These are phyloP conservation scores for Loripinus fragilis DNA, from an alignment of 2,888 invertebrate species.

Conservation along the genomic window DNA sequence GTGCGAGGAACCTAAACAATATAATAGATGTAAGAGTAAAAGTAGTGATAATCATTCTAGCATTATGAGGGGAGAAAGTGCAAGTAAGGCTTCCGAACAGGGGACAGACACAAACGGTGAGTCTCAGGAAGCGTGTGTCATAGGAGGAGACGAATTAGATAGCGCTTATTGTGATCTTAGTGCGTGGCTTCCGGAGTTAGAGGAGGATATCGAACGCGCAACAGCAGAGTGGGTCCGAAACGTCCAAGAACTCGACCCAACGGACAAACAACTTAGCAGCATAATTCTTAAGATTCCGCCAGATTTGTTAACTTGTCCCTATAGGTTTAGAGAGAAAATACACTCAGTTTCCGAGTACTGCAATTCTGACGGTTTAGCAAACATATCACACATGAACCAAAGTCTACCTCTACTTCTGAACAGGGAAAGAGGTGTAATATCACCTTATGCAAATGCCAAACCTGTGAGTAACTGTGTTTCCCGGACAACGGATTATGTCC, in stretches of 20 bases:
- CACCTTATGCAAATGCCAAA: slow-evolving; percentile 41
- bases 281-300: slow-evolving; percentile 57
- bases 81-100: neutral
- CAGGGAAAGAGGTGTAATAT: slow-evolving; percentile 32
- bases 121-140: neutral
- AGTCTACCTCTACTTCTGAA: slow-evolving; percentile 56
- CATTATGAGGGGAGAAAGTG: neutral
- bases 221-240: slow-evolving; percentile 70
- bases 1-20: slow-evolving; percentile 39
- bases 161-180: neutral
- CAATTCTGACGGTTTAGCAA: slow-evolving; percentile 38
- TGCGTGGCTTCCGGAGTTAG: slow-evolving; percentile 43
- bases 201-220: slow-evolving; percentile 54
- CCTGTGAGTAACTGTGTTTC: slow-evolving; percentile 11
- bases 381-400: slow-evolving; percentile 53
- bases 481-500: slow-evolving; percentile 22
- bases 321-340: slow-evolving; percentile 52
- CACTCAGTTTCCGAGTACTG: slow-evolving; percentile 56
- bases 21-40: slow-evolving; percentile 51
- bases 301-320: slow-evolving; percentile 50
- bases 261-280: slow-evolving; percentile 54
- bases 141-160: neutral
- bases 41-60: slow-evolving; percentile 41
- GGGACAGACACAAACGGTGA: slow-evolving; percentile 16
- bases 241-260: slow-evolving; percentile 55